Conservation (phyloP, 2,113 vertebrate species). For the Gallinago paraguaiae region DNA sequence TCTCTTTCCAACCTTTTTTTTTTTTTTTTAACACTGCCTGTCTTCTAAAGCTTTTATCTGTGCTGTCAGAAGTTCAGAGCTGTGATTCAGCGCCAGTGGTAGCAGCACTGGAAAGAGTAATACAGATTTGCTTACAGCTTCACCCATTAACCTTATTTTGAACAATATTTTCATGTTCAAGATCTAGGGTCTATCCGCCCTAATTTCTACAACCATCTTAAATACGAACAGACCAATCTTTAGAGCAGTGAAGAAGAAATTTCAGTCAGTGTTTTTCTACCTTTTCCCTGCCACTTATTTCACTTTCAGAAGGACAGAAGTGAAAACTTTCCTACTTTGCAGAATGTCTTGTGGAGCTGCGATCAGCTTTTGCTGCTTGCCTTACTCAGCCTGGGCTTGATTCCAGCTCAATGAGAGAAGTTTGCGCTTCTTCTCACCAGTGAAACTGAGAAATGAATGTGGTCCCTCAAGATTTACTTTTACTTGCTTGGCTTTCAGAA, state of each 20-base stretch:
- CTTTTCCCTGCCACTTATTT: neutral
- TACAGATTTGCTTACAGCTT: neutral
- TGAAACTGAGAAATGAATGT: neutral
- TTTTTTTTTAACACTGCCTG: neutral
- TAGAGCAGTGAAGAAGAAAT: neutral
- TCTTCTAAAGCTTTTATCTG: neutral
- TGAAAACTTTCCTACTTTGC: neutral
- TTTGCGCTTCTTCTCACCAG: neutral
- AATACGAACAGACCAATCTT: neutral
- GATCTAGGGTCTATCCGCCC: no score
- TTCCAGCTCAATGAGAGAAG: neutral
- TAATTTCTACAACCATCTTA: neutral
- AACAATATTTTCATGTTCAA: neutral
- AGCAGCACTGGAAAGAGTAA: neutral
- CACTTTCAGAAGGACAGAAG: neutral
- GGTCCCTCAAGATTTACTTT: neutral
- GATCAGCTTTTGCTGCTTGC: neutral
- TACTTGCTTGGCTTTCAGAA: neutral
- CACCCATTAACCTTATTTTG: neutral
- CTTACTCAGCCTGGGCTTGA: neutral
- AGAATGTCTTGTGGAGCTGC: neutral
- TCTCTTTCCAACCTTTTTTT: neutral
- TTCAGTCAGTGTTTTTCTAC: neutral
- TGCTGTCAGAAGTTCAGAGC: neutral
- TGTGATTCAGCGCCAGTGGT: neutral